phyloP scores from a whole-genome alignment of 1,140 invertebrate genomes.

The Thereuonema tuberculata region DNA sequence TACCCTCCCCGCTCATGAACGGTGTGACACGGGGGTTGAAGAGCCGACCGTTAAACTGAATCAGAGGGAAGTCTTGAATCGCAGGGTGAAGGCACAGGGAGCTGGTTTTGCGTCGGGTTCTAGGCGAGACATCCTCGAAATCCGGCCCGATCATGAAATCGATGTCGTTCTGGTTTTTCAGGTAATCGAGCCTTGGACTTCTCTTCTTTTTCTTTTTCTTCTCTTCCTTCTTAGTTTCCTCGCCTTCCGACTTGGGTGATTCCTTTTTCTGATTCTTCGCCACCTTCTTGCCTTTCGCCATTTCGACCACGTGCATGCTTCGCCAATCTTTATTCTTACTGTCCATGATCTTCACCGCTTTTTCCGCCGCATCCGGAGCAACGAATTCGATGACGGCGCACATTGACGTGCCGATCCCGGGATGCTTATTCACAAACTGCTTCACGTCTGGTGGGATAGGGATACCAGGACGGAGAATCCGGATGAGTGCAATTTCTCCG shows the following conservation, averaged over 20 bases:
- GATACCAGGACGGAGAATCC: conserved; percentile 70
- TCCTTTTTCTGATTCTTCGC: conserved; percentile 3
- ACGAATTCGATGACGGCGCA: conserved; percentile 83
- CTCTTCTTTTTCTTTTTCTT: neutral
- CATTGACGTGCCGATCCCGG: conserved; percentile 50
- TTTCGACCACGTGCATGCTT: conserved; percentile 11
- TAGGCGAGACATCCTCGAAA: neutral
- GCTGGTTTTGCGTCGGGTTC: conserved; percentile 3
- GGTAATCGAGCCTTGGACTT: neutral
- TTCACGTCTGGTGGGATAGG: conserved; percentile 74
- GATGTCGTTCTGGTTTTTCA: neutral
- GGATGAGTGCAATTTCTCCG: conserved; percentile 72
- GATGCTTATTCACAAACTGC: conserved; percentile 75
- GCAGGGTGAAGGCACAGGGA: neutral
- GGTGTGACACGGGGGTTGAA: conserved; percentile 20
- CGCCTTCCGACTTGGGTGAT: conserved; percentile 9
- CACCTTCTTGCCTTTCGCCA: conserved; percentile 12
- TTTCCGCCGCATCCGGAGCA: conserved; percentile 63
- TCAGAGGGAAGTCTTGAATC: conserved; percentile 6
- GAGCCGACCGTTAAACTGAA: conserved; percentile 9
- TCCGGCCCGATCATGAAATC: neutral
- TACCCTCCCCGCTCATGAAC: conserved; percentile 16
- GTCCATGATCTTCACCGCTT: conserved; percentile 45
- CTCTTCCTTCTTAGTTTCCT: neutral
- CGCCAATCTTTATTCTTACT: conserved; percentile 25